phyloP scores from a whole-genome alignment of 2,797 vertebrate species.

The Schizothorax lantsangensis region DNA sequence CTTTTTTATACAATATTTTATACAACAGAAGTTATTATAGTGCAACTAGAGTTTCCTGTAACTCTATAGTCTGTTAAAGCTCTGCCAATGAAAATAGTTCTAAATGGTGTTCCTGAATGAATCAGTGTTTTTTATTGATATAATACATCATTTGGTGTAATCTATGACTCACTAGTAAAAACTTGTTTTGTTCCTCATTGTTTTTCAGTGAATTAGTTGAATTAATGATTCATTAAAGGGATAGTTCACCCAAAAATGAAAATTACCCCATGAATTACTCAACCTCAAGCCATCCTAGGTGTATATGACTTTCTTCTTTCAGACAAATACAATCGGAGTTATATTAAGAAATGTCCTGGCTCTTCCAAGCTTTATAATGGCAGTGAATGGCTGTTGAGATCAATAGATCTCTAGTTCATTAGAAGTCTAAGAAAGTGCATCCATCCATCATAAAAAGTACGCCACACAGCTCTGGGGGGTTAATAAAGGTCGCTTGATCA shows the following conservation, averaged over 20 bases:
- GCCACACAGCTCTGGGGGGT: background rate
- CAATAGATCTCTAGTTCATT: too few species aligned
- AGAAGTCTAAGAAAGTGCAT: too few species aligned
- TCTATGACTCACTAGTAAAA: background rate
- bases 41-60: background rate
- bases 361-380: too few species aligned
- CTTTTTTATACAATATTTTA: background rate
- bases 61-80: background rate
- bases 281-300: too few species aligned
- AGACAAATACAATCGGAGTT: too few species aligned
- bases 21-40: background rate
- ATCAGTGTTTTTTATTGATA: background rate
- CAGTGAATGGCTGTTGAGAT: too few species aligned
- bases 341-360: too few species aligned
- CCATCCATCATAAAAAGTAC: too few species aligned
- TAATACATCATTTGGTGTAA: background rate
- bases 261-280: too few species aligned
- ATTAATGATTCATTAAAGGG: background rate
- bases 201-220: background rate
- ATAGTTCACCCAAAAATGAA: too few species aligned
- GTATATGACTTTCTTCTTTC: too few species aligned
- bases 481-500: background rate
- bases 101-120: background rate
- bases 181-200: background rate
- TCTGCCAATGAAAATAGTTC: background rate